Evolutionary conservation across 1,140 invertebrate genomes (phyloP).

Genomic region (Copidosoma floridanum): DNA sequence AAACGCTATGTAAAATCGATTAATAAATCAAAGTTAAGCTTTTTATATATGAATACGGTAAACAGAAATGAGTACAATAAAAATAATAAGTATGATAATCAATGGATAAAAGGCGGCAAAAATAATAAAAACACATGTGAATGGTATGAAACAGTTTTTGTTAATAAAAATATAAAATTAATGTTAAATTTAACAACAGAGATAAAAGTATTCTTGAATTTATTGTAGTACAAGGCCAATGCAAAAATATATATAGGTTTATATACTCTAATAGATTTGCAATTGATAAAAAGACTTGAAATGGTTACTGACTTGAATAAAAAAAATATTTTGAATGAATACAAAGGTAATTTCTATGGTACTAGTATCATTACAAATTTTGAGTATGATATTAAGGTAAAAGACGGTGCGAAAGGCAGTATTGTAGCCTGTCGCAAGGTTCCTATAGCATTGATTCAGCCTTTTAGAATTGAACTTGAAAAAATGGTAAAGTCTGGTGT

Average conservation of each 20-base stretch:
- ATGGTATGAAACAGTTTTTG: conserved; percentile 18
- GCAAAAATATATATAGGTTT: conserved; percentile 25
- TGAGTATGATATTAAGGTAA: conserved; percentile 22
- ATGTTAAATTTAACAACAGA: conserved; percentile 28
- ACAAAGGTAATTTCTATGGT: conserved; percentile 20
- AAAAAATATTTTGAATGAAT: conserved; percentile 15
- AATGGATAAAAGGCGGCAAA: conserved; percentile 1
- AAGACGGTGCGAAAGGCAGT: conserved; percentile 29
- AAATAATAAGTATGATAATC: too few relatives aligned
- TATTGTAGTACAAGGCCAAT: conserved; percentile 22
- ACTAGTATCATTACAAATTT: conserved; percentile 12
- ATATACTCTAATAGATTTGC: conserved; percentile 23
- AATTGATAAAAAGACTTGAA: conserved; percentile 31
- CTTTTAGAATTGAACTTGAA: conserved; percentile 40
- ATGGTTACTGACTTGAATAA: background rate
- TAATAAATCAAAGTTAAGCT: conserved; percentile 2
- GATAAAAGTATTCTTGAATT: conserved; percentile 19
- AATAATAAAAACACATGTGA: background rate
- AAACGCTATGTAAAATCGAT: conserved; percentile 30
- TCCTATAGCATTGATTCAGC: conserved; percentile 39
- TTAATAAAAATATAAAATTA: conserved; percentile 25
- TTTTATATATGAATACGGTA: background rate
- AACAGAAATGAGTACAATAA: background rate
- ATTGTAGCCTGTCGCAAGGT: conserved; percentile 40
- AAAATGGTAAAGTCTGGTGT: conserved; percentile 34